phyloP scores from a whole-genome alignment of 2,888 invertebrate genomes.

The Aspidiotus rigidus region DNA sequence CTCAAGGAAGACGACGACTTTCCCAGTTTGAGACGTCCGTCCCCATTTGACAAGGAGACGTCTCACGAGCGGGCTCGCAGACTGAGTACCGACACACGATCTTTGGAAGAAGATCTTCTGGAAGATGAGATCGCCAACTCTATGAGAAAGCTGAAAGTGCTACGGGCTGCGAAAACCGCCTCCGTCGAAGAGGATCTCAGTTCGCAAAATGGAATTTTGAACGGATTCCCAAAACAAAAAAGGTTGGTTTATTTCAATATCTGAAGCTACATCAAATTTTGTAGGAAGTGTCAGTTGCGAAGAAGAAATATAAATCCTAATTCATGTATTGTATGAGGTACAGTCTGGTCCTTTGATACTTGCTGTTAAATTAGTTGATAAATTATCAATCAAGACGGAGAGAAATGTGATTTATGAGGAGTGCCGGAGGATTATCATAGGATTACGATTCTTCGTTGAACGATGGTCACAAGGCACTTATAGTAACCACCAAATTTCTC shows the following conservation, averaged over 20 bases:
- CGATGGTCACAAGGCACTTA: too few species aligned
- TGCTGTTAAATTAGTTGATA: too few species aligned
- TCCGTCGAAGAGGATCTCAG: constrained; percentile 23
- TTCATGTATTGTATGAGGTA: too few species aligned
- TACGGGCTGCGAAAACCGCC: constrained; percentile 31
- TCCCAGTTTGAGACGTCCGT: constrained; percentile 40
- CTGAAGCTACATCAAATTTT: too few species aligned
- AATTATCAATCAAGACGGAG: too few species aligned
- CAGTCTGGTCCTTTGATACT: too few species aligned
- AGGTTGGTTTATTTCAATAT: neutral
- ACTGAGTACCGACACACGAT: constrained; percentile 30
- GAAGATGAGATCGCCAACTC: constrained; percentile 35
- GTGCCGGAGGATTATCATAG: too few species aligned
- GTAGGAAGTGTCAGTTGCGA: too few species aligned
- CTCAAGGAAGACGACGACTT: constrained; percentile 33
- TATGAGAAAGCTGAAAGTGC: constrained; percentile 28
- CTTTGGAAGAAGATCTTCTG: constrained; percentile 34
- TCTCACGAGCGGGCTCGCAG: constrained; percentile 49
- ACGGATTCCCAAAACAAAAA: constrained; percentile 26
- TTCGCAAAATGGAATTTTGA: constrained; percentile 19
- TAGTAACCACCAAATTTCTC: too few species aligned
- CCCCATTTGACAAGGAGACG: constrained; percentile 39
- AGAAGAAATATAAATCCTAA: too few species aligned
- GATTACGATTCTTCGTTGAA: too few species aligned
- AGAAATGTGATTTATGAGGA: too few species aligned